A percentile compares a stretch with the other conserved stretches of the same genome.
phyloP scores from a whole-genome alignment of 2,113 vertebrate genomes.

The Stigmatopora argus region DNA sequence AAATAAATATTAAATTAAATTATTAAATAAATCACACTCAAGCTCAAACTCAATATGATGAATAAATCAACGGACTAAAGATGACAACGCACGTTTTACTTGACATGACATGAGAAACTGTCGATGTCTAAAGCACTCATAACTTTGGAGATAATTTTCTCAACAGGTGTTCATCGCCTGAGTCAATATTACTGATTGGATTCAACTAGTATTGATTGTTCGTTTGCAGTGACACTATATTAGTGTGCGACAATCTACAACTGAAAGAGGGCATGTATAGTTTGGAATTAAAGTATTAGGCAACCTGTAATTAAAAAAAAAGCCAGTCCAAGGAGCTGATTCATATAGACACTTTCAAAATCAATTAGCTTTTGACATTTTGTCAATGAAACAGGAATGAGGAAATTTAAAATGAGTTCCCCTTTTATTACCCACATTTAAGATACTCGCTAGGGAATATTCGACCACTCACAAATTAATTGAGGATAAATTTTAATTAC shows the following conservation, averaged over 20 bases:
- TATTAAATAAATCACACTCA: no score
- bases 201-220: conserved; percentile 30
- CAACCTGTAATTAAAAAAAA: background rate
- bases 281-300: background rate
- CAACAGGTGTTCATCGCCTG: conserved; percentile 41
- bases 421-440: background rate
- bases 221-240: background rate
- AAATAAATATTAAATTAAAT: no score
- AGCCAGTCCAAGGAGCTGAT: background rate
- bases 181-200: conserved; percentile 14
- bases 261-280: conserved; percentile 18
- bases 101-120: conserved; percentile 17
- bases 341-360: background rate
- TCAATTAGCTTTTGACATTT: background rate
- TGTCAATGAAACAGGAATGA: background rate
- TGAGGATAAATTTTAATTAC: background rate
- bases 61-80: background rate
- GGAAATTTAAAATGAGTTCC: background rate
- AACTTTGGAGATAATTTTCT: conserved; percentile 30
- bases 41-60: background rate
- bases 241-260: conserved; percentile 15
- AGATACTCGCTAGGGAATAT: background rate
- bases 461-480: background rate
- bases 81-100: conserved; percentile 15
- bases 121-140: conserved; percentile 26